A percentile compares a stretch with the other conserved stretches of the same genome.
These are phyloP conservation scores for Aelia acuminata DNA, from an alignment of 2,888 invertebrate species.

Conservation along the genomic window DNA sequence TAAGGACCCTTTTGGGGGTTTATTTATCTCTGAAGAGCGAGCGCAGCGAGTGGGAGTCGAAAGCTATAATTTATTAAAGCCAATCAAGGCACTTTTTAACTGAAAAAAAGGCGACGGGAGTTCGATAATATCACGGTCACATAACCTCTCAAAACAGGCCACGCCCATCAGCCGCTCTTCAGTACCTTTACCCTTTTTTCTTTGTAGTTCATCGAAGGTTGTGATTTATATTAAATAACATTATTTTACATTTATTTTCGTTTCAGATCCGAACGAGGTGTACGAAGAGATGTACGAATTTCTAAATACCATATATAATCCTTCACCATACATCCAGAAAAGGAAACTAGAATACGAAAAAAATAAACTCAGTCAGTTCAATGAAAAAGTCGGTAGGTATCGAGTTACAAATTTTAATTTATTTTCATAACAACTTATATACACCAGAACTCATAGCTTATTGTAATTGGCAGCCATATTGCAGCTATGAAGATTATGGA, in stretches of 20 bases:
- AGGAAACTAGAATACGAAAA: background rate
- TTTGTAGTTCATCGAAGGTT: no score
- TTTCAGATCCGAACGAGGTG: background rate
- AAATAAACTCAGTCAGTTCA: background rate
- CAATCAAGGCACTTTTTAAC: no score
- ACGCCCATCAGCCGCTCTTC: no score
- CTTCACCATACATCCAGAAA: background rate
- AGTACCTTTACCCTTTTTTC: no score
- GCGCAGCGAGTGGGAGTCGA: no score
- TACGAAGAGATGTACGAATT: background rate
- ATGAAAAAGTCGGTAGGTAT: constrained; percentile 15
- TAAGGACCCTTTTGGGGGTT: no score
- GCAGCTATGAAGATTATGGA: constrained; percentile 51
- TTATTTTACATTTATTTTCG: background rate
- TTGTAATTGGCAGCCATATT: constrained; percentile 53
- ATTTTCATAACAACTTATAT: background rate
- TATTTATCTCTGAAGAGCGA: no score
- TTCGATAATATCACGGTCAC: no score
- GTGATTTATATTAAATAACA: no score
- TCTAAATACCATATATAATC: background rate
- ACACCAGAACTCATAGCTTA: constrained; percentile 36
- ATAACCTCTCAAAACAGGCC: no score
- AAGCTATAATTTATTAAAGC: no score
- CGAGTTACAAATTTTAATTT: background rate
- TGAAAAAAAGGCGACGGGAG: no score